A percentile compares a stretch with the other conserved stretches of the same genome.
phyloP scores from a whole-genome alignment of 2,888 invertebrate species.

The Macroteleia sp. region DNA sequence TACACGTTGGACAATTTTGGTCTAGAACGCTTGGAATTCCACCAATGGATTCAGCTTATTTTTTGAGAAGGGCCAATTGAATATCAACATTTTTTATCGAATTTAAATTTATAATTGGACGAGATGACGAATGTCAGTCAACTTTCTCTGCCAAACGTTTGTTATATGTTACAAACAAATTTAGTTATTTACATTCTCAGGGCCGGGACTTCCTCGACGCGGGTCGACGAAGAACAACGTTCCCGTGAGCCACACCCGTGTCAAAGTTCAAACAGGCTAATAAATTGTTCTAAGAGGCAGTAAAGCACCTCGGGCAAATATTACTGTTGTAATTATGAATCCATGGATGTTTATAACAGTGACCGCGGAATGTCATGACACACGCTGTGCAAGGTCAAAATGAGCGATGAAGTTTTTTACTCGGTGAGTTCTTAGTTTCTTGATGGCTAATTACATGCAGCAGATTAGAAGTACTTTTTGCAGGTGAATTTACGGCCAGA shows the following conservation, averaged over 20 bases:
- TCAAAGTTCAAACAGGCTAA: constrained; percentile 75
- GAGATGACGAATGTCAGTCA: constrained; percentile 20
- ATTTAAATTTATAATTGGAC: constrained; percentile 27
- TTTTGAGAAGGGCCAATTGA: no score
- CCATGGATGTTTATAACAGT: constrained; percentile 67
- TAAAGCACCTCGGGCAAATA: constrained; percentile 71
- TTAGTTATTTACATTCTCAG: constrained; percentile 62
- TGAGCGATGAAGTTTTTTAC: no score
- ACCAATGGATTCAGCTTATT: no score
- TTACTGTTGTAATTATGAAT: constrained; percentile 73
- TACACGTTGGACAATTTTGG: no score
- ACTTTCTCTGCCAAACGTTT: constrained; percentile 52
- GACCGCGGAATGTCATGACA: constrained; percentile 25
- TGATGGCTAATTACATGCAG: no score
- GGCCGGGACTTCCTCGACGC: constrained; percentile 70
- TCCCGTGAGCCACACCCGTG: constrained; percentile 71
- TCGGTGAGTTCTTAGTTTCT: no score
- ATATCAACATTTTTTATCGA: no score
- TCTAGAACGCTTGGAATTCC: no score
- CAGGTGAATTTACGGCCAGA: no score
- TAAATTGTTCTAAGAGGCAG: constrained; percentile 72
- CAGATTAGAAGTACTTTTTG: no score
- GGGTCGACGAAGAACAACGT: constrained; percentile 56
- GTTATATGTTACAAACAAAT: constrained; percentile 25
- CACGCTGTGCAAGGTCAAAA: constrained; percentile 24